phyloP scores from a whole-genome alignment of 2,797 vertebrate genomes.

The Triplophysa yarkandensis region DNA sequence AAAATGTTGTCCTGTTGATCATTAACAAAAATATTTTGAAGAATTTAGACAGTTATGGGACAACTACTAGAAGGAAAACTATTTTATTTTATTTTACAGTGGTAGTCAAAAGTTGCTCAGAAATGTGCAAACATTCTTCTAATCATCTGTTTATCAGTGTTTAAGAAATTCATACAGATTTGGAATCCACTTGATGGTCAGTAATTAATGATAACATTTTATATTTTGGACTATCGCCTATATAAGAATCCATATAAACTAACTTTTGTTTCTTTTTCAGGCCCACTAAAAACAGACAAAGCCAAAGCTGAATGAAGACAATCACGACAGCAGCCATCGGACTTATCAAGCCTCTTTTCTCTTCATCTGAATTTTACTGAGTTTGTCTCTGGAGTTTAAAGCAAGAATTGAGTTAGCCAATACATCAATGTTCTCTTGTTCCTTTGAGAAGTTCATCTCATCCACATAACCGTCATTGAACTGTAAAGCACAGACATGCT shows the following conservation, averaged over 20 bases:
- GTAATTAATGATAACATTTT: no score
- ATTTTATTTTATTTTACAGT: no score
- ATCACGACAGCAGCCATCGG: neutral
- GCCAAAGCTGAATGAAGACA: conserved; percentile 59
- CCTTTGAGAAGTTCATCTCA: neutral
- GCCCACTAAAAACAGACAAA: conserved; percentile 52
- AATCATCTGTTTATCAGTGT: no score
- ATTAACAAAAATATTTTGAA: no score
- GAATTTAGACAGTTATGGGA: no score
- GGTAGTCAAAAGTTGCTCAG: no score
- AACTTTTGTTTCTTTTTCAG: conserved; percentile 41
- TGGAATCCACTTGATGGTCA: no score
- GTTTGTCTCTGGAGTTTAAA: conserved; percentile 17
- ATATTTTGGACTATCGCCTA: no score
- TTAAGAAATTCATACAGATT: no score
- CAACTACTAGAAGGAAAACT: no score
- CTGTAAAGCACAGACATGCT: conserved; percentile 49
- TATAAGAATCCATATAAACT: neutral
- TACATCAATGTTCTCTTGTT: conserved; percentile 3
- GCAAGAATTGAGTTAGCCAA: neutral
- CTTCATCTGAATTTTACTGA: conserved; percentile 15
- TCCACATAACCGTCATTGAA: neutral
- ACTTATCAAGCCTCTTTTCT: neutral
- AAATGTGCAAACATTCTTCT: no score
- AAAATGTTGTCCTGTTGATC: no score